Conservation (phyloP, 2,888 invertebrate species). For the Tinea pellionella region DNA sequence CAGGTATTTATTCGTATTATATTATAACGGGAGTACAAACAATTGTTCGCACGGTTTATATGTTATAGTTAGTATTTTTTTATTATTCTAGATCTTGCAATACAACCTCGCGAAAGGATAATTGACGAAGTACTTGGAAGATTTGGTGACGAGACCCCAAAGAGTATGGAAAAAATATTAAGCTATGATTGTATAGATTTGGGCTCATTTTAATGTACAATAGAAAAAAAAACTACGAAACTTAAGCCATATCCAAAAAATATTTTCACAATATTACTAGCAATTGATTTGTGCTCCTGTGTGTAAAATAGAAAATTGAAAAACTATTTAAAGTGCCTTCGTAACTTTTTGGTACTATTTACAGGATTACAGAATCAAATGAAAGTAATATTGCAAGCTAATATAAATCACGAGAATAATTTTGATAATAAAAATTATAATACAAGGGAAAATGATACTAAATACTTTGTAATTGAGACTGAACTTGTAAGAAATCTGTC, state of each 20-base stretch:
- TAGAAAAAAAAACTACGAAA: not conserved
- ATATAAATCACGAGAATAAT: not conserved
- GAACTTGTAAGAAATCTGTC: slow-evolving; percentile 33
- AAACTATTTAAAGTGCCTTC: not conserved
- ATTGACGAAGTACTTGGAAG: slow-evolving; percentile 49
- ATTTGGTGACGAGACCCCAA: slow-evolving; percentile 30
- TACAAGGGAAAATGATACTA: not conserved
- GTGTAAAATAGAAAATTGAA: not conserved
- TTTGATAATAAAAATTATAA: not conserved
- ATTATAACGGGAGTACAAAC: slow-evolving; percentile 4
- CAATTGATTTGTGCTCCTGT: slow-evolving; percentile 6
- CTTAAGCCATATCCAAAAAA: not conserved
- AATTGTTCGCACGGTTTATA: slow-evolving; percentile 18
- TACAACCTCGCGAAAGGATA: slow-evolving; percentile 33
- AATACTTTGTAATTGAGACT: slow-evolving; percentile 20
- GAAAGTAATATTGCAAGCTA: not conserved
- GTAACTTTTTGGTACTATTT: not conserved
- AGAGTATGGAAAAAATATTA: slow-evolving; percentile 30
- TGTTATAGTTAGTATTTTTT: slow-evolving; percentile 18
- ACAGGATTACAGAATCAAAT: not conserved
- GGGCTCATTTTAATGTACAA: not conserved
- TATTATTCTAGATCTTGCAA: slow-evolving; percentile 42
- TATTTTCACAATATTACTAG: not conserved
- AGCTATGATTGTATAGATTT: slow-evolving; percentile 22
- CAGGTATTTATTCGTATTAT: not conserved